Evolutionary conservation across 2,888 invertebrate species (phyloP).

Genomic region (Epinotia demarniana): DNA sequence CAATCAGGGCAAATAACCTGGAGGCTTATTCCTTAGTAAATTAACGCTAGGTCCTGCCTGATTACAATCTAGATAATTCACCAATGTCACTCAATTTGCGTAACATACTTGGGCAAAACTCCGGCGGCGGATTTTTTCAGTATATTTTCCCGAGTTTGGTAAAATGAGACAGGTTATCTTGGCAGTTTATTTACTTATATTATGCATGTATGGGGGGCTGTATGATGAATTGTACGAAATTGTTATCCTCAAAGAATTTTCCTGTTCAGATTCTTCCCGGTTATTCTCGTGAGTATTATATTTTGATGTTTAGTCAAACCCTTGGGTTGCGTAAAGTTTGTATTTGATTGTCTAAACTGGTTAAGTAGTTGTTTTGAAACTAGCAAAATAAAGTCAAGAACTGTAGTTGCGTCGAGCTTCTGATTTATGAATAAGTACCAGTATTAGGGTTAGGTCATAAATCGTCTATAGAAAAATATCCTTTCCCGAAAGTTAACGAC

Average conservation of each 20-base stretch:
- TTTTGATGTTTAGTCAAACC: neutral
- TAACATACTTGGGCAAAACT: neutral
- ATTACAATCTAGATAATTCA: slow-evolving; percentile 21
- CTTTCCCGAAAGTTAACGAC: neutral
- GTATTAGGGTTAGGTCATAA: neutral
- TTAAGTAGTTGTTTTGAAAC: slow-evolving; percentile 1
- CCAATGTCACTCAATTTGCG: neutral
- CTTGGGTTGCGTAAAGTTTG: neutral
- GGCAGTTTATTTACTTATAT: slow-evolving; percentile 19
- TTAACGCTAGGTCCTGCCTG: slow-evolving; percentile 15
- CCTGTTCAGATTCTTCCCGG: neutral
- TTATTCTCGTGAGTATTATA: neutral
- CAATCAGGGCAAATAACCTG: slow-evolving; percentile 29
- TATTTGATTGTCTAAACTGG: neutral
- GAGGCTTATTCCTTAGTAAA: slow-evolving; percentile 30
- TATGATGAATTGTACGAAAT: slow-evolving; percentile 13
- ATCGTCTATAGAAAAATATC: neutral
- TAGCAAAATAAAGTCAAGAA: neutral
- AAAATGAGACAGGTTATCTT: slow-evolving; percentile 10
- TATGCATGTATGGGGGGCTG: slow-evolving; percentile 23
- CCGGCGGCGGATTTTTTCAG: neutral
- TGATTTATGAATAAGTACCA: neutral
- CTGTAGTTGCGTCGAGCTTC: neutral
- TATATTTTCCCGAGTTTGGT: neutral
- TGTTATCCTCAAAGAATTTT: slow-evolving; percentile 2